A percentile compares a stretch with the other conserved stretches of the same genome.
Evolutionary conservation across 2,797 vertebrate genomes (phyloP).

Genomic region (Dendrocincla fuliginosa): DNA sequence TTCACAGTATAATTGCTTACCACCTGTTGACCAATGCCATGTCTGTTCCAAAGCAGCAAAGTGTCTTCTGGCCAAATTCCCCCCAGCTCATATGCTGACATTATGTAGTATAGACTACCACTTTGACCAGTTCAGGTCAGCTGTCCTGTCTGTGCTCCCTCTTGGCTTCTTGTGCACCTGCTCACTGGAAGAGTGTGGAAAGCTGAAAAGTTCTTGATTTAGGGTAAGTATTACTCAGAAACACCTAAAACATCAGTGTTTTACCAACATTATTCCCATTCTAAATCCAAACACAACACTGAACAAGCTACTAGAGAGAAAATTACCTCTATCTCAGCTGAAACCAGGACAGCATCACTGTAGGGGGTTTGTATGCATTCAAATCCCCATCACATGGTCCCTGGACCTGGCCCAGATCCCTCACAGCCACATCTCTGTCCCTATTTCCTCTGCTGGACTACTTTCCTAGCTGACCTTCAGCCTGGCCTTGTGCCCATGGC

Average conservation of each 20-base stretch:
- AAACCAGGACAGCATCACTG: not conserved
- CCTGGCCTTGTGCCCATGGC: not conserved
- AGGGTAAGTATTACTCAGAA: not conserved
- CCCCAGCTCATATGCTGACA: not conserved
- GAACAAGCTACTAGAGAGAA: not conserved
- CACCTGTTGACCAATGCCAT: not conserved
- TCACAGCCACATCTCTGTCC: not conserved
- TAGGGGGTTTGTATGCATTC: not conserved
- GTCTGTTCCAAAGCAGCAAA: not conserved
- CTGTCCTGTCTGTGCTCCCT: not conserved
- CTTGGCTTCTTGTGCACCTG: accelerated
- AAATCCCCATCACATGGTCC: not conserved
- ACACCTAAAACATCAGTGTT: accelerated
- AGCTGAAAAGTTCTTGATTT: not conserved
- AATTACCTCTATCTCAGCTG: not conserved
- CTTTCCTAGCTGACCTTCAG: not conserved
- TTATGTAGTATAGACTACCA: not conserved
- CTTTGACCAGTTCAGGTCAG: not conserved
- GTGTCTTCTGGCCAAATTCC: not conserved
- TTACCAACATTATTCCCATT: not conserved
- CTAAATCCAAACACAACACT: not conserved
- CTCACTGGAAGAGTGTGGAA: not conserved
- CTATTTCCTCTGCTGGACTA: not conserved
- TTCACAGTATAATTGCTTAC: not conserved
- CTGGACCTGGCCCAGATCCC: not conserved